Evolutionary conservation across 2,797 vertebrate genomes (phyloP), one percentile per base, ranked within the genome.

Genomic region (Melanogrammus aeglefinus): DNA sequence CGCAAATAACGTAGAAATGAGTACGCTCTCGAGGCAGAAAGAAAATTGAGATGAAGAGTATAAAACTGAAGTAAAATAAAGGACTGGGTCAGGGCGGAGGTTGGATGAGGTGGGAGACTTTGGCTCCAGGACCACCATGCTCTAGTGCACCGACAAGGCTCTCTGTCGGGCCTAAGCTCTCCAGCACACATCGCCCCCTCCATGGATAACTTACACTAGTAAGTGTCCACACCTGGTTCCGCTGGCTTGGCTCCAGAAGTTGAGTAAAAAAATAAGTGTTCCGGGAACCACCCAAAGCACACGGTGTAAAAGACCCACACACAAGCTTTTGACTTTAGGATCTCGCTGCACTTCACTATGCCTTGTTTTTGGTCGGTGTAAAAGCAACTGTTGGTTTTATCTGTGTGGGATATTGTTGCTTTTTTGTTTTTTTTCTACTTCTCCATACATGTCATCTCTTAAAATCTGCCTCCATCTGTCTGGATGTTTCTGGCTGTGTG

Each of bases 381-480:
- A 77, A 81, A 51, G 57, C n/a, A 24, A 66, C 24, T 66, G n/a
- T 27, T 74, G 44, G 41, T 33, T 77, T 76, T 41, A 12, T n/a
- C 8, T 66, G 57, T 10, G 57, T 66, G 57, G 14, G 57, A 7
- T 10, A 10, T 4, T 66, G n/a, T 66, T n/a, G 16, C 51, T n/a
- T 57, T n/a, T 47, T 7, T 57, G 1, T 66, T 66, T 66, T 24
- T 24, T 66, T 57, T 21, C 4, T 31, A 77, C 87, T 82, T 85
- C 77, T 75, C 86, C 87, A 82, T 89, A 86, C 89, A 89, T 84
- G 91, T 88, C 79, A 87, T 84, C 84, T 81, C 82, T 81, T 80
- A 83, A 84, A 86, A 88, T 86, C 87, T 86, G 69, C 87, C 79
- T 86, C 85, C 79, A 70, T 29, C 63, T 29, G 69, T 24, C 47